These are phyloP conservation scores for Ceuthmochares aereus DNA, from an alignment of 2,113 vertebrate species.

Conservation along the genomic window DNA sequence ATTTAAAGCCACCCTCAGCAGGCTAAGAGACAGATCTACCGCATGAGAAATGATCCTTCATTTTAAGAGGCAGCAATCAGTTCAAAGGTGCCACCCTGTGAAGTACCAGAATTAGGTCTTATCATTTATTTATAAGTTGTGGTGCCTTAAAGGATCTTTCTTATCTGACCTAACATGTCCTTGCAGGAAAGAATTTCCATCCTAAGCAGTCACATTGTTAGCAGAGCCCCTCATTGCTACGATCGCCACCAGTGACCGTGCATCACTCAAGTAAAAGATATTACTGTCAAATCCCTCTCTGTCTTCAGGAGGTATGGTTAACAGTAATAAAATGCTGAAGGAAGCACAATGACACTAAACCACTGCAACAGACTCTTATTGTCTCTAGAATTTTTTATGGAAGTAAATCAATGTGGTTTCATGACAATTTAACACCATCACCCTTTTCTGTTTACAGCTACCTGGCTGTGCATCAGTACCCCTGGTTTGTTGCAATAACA, in stretches of 20 bases:
- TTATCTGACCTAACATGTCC: constrained; percentile 7
- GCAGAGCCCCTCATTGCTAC: constrained; percentile 5
- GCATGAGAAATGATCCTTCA: background rate
- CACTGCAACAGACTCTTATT: background rate
- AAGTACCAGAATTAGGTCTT: constrained; percentile 10
- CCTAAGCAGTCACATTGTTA: background rate
- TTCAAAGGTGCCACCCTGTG: constrained; percentile 19
- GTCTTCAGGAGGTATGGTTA: background rate
- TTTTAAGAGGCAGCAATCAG: background rate
- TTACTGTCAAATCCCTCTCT: background rate
- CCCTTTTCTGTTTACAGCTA: background rate
- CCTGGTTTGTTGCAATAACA: background rate
- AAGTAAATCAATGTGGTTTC: background rate
- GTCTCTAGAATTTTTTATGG: background rate
- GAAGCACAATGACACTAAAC: background rate
- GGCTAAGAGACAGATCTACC: background rate
- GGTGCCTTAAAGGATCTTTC: constrained; percentile 8
- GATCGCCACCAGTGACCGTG: background rate
- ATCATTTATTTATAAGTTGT: constrained; percentile 28
- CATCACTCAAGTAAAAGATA: background rate
- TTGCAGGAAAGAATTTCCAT: constrained; percentile 23
- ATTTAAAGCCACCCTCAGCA: background rate
- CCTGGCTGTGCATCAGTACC: background rate
- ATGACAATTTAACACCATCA: background rate
- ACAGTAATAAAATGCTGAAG: background rate